Conservation (phyloP, 2,797 vertebrate genomes). For the Myoxocephalus aenaeus region DNA sequence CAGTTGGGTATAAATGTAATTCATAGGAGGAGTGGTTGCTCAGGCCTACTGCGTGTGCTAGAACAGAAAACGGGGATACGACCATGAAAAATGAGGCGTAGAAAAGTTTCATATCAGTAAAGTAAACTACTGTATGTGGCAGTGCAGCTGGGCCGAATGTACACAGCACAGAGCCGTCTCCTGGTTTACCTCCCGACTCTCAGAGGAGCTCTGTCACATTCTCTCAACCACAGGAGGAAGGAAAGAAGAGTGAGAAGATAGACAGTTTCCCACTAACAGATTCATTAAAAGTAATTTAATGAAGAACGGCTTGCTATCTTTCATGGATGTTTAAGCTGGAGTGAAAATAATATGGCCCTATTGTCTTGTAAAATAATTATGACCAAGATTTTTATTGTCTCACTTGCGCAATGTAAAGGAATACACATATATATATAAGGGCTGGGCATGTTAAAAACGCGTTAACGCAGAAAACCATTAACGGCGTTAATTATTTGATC, state of each 20-base stretch:
- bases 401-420: neutral
- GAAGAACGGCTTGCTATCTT: neutral
- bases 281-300: conserved; percentile 7
- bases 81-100: conserved; percentile 33
- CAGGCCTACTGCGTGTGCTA: neutral
- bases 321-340: neutral
- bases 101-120: conserved; percentile 54
- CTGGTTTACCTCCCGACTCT: conserved; percentile 65
- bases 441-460: no score
- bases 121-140: conserved; percentile 38
- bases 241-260: neutral
- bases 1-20: neutral
- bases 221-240: conserved; percentile 36
- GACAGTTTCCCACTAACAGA: neutral
- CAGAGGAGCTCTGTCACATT: conserved; percentile 51
- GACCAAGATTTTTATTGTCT: neutral
- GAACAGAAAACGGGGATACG: conserved; percentile 1
- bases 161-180: conserved; percentile 42
- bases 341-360: neutral
- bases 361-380: neutral
- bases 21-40: neutral
- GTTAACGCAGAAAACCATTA: no score
- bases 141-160: conserved; percentile 53
- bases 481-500: no score
- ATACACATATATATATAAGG: no score